Base-by-base conservation (phyloP, 2,888 invertebrate genomes). In the Agrotis segetum region DNA sequence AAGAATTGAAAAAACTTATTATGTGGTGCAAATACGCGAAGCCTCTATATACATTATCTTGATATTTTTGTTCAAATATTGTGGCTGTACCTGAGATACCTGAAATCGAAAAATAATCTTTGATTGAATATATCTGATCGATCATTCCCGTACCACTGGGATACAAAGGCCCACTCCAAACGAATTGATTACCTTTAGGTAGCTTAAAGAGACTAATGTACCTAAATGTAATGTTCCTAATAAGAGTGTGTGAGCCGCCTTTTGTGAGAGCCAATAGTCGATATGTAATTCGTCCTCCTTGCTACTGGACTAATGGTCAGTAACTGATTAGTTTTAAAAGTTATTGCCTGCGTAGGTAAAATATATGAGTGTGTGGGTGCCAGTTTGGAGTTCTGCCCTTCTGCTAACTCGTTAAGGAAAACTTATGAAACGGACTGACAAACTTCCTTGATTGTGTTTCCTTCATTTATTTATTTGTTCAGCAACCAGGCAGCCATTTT, bases 131-230 rank as follows among this genome's bases (percentile, higher is more conserved):
- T 58, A 11, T 74, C 52, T 61, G 64, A 74, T 76, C 64, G 46
- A 76, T 69, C 47, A 34, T 14, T n/a, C 44, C 44, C n/a, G 21
- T 9, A 52, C 59, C 50, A 64, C 44, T 67, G 49, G 29, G 47
- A 53, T 69, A 76, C 64, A 71, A 81, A 76, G 71, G 55, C 52
- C 14, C 19, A 46, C 71, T 75, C 44, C 62, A 73, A 58, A 71
- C 29, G 68, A 77, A 61, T 59, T 69, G 67, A 78, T 77, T 68
- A 69, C 61, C 69, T 60, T 71, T 47, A 53, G 47, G 62, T 77
- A 55, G 47, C 47, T 71, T 77, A 64, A 61, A 67, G 47, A 67
- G 50, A 67, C 53, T 63, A 50, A 66, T 34, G 29, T 59, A 55
- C 44, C 34, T 65, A n/a, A 17, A 61, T 3, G 60, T 56, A 52